Base-by-base conservation (phyloP, 2,797 vertebrate species). In the Sebastes cheni region DNA sequence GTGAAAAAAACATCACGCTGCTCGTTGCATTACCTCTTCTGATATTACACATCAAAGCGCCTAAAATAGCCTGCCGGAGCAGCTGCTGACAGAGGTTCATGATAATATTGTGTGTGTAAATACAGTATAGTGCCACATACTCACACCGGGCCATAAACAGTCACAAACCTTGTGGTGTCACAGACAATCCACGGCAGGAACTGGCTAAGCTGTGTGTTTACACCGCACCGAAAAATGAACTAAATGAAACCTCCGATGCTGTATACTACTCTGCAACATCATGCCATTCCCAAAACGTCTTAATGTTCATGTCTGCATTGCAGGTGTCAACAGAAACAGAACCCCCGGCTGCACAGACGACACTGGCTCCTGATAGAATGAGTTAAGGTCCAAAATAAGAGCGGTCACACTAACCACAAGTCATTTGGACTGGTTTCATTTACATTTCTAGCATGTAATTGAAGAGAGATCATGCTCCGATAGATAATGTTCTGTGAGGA, bases 31-130 rank as follows among this genome's bases (percentile, higher is more conserved):
- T 78, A 73, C 68, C 75, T 80, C 88, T 74, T 90, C 93, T 92
- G 88, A 94, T 82, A 90, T 95, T 91, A 92, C 93, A 94, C 88
- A 92, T 91, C 85, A 55, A 55, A 71, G 82, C 4, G 71, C 80
- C 88, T 81, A 87, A 95, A 95, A 95, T 93, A 95, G 89, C 66
- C 46, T 1, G 32, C 6, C 22, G 25, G 78, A 81, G 78, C 88
- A 90, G 88, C 90, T 91, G 90, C 88, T 86, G 83, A 94, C 92
- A 93, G 93, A 20, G 62, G 89, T 90, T 91, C 92, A 88, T 78
- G 88, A 92, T 86, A 79, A 86, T 82, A 82, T 81, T 84, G 62
- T 74, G 55, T 69, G 75, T 85, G 77, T 83, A 76, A 83, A 68
- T 68, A 66, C 87, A 87, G 36, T 89, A 84, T 85, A 88, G 81